phyloP scores from a whole-genome alignment of 2,888 invertebrate species.

The Brachyptera putata region DNA sequence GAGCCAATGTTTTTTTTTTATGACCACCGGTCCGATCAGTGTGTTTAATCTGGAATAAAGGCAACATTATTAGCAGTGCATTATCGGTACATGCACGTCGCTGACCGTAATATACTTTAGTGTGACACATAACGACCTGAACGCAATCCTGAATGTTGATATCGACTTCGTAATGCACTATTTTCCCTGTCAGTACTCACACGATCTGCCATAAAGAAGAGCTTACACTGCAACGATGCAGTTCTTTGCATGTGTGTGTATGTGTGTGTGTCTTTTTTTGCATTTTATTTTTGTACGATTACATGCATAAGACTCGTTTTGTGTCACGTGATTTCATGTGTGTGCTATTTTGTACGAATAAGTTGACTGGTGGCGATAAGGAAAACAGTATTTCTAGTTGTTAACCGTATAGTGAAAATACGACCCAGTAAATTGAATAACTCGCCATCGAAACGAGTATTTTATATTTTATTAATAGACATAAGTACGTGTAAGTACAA shows the following conservation, averaged over 20 bases:
- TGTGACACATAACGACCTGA: no score
- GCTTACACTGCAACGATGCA: not conserved
- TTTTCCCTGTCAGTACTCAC: not conserved
- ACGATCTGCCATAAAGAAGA: constrained; percentile 16
- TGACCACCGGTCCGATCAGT: no score
- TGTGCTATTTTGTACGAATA: constrained; percentile 20
- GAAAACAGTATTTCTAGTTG: constrained; percentile 5
- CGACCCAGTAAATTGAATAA: no score
- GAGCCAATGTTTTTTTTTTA: not conserved
- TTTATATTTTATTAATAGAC: no score
- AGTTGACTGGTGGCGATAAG: constrained; percentile 12
- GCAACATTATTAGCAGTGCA: constrained; percentile 5
- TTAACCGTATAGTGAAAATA: not conserved
- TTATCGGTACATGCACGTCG: not conserved
- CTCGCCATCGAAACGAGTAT: no score
- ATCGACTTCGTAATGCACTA: constrained; percentile 6
- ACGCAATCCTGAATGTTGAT: no score
- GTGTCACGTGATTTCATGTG: not conserved
- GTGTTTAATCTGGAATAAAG: not conserved
- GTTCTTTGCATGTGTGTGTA: not conserved
- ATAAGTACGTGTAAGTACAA: no score
- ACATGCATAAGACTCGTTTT: constrained; percentile 14
- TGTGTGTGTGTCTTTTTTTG: not conserved
- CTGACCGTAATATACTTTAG: not conserved
- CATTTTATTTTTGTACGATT: no score